Evolutionary conservation across 2,888 invertebrate genomes (phyloP).

Genomic region (Notodonta dromedarius): DNA sequence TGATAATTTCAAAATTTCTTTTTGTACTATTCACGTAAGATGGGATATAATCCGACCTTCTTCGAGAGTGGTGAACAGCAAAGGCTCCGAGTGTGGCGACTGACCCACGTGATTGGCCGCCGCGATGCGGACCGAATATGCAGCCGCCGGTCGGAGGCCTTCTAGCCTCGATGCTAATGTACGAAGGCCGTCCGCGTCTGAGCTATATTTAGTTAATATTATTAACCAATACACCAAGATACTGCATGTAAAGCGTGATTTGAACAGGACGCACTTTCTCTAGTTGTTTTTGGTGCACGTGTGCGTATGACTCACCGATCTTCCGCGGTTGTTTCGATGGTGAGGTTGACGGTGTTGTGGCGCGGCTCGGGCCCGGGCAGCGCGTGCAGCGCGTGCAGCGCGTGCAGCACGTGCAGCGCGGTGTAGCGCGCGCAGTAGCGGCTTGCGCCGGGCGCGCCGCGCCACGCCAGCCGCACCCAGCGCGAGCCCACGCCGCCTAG

Average conservation of each 20-base stretch:
- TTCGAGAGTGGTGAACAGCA: constrained; percentile 88
- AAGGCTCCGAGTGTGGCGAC: constrained; percentile 87
- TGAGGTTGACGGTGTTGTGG: constrained; percentile 50
- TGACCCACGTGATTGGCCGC: constrained; percentile 89
- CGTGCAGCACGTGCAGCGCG: constrained; percentile 51
- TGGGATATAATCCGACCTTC: constrained; percentile 84
- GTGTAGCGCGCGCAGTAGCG: constrained; percentile 52
- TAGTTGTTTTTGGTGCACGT: too few relatives aligned
- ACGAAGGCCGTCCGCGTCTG: constrained; percentile 41
- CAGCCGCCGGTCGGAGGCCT: constrained; percentile 87
- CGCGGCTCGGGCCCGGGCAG: constrained; percentile 42
- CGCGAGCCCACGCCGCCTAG: constrained; percentile 85
- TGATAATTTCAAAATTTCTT: background rate
- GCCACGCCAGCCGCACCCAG: constrained; percentile 85
- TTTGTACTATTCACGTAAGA: background rate
- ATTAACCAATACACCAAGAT: background rate
- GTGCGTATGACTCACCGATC: constrained; percentile 33
- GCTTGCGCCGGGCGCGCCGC: constrained; percentile 28
- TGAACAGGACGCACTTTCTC: too few relatives aligned
- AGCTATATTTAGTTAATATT: constrained; percentile 29
- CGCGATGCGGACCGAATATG: constrained; percentile 87
- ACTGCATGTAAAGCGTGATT: background rate
- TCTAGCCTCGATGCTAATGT: constrained; percentile 59
- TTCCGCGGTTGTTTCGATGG: constrained; percentile 40
- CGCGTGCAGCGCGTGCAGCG: constrained; percentile 50